These are phyloP conservation scores for Barnardius zonarius DNA, from an alignment of 2,113 vertebrate species.

Conservation along the genomic window DNA sequence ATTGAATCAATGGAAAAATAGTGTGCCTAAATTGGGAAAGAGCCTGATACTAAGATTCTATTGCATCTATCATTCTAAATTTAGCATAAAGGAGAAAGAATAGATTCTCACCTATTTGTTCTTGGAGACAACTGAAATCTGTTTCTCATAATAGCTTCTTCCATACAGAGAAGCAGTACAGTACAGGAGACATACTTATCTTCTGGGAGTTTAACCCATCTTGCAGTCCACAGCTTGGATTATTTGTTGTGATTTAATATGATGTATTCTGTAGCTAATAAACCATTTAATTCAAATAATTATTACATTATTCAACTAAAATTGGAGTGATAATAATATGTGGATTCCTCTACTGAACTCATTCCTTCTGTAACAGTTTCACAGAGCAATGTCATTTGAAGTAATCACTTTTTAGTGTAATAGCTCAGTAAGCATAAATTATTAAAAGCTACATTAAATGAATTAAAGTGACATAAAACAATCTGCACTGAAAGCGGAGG, in stretches of 20 bases:
- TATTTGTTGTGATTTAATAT: slow-evolving; percentile 32
- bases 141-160: neutral
- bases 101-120: neutral
- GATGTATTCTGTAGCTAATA: slow-evolving; percentile 16
- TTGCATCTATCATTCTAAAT: neutral
- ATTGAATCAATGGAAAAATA: neutral
- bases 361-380: neutral
- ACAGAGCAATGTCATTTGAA: slow-evolving; percentile 15
- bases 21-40: neutral
- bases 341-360: neutral
- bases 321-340: neutral
- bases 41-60: neutral
- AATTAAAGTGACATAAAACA: slow-evolving; percentile 24
- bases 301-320: slow-evolving; percentile 22
- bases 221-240: neutral
- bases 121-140: neutral
- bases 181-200: neutral
- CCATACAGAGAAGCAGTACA: neutral
- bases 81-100: neutral
- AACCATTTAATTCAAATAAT: slow-evolving; percentile 34
- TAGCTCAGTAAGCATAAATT: slow-evolving; percentile 25
- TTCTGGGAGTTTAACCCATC: neutral
- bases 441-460: slow-evolving; percentile 20
- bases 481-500: neutral
- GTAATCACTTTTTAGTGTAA: slow-evolving; percentile 41